Percentiles rank a stretch among this genome's conserved stretches.
phyloP scores from a whole-genome alignment of 64 coral and sea anemone genomes.

The Dendrophyllia cribrosa region DNA sequence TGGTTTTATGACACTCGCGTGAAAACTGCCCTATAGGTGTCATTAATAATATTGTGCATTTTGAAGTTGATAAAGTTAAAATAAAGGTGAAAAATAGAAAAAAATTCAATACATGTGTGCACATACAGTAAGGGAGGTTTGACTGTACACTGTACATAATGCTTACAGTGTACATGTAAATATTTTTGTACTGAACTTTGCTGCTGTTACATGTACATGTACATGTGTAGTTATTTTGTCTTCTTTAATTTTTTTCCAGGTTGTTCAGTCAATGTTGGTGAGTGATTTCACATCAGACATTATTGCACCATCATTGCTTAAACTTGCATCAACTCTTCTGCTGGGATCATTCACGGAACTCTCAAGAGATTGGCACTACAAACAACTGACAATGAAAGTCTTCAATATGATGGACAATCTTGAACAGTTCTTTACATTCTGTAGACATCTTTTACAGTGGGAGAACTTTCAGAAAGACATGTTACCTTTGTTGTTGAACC shows the following conservation, averaged over 20 bases:
- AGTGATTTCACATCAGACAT: not conserved
- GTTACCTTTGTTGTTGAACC: constrained; percentile 39
- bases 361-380: constrained; percentile 6
- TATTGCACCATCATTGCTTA: constrained; percentile 15
- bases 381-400: constrained; percentile 47
- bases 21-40: no score
- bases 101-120: no score
- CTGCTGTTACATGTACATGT: no score
- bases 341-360: constrained; percentile 54
- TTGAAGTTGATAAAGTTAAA: no score
- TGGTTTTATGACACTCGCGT: no score
- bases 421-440: constrained; percentile 50
- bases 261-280: not conserved
- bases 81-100: no score
- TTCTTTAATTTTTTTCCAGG: not conserved
- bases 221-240: no score
- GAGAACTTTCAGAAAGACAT: constrained; percentile 26
- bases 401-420: constrained; percentile 8
- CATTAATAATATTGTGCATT: no score
- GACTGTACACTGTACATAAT: no score
- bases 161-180: no score
- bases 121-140: no score
- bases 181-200: no score
- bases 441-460: constrained; percentile 60
- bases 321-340: constrained; percentile 67